phyloP scores from a whole-genome alignment of 2,888 invertebrate species.

The Erebia ligea region DNA sequence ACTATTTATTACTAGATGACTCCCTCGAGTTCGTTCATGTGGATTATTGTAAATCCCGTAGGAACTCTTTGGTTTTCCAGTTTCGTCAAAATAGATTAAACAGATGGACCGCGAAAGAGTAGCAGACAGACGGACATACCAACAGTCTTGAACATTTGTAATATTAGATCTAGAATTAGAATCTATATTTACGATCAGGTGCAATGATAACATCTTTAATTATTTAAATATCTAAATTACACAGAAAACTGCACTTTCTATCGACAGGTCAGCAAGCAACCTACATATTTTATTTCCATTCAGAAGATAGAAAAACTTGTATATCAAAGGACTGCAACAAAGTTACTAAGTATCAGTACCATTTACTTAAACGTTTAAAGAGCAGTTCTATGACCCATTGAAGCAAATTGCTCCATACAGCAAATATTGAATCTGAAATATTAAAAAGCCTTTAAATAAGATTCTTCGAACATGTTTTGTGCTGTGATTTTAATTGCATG shows the following conservation, averaged over 20 bases:
- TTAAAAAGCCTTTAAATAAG: slow-evolving; percentile 4
- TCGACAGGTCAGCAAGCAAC: not conserved
- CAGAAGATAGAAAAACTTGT: slow-evolving; percentile 12
- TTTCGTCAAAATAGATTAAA: no score
- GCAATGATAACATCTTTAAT: no score
- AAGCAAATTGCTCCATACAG: slow-evolving; percentile 27
- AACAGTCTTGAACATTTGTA: no score
- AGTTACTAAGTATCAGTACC: slow-evolving; percentile 20
- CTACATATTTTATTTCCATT: slow-evolving; percentile 1
- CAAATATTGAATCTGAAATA: slow-evolving; percentile 31
- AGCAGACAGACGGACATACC: no score
- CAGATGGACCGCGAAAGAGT: no score
- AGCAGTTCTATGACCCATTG: slow-evolving; percentile 21
- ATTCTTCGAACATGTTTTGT: slow-evolving; percentile 10
- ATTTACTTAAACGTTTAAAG: slow-evolving; percentile 18
- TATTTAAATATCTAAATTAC: no score
- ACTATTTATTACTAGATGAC: no score
- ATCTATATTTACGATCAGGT: no score
- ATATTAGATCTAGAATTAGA: no score
- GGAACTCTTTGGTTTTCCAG: no score
- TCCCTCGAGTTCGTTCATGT: no score
- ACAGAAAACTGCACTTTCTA: not conserved
- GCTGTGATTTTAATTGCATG: not conserved
- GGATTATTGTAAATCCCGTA: no score
- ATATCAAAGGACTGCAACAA: slow-evolving; percentile 11